These are phyloP conservation scores for Poecilus cupreus DNA, from an alignment of 2,888 invertebrate species.

Conservation along the genomic window DNA sequence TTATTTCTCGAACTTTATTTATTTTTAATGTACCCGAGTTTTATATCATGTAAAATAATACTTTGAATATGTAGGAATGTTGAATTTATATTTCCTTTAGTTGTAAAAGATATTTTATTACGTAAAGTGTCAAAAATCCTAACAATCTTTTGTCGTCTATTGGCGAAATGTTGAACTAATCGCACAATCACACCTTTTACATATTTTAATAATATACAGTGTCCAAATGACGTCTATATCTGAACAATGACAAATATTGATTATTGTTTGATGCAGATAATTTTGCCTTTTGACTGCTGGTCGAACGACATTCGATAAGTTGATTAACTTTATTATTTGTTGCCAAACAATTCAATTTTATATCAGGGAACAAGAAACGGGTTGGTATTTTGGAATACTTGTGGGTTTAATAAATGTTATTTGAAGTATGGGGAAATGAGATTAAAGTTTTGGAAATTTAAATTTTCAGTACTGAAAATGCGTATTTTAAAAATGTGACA, in stretches of 20 bases:
- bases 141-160: background rate
- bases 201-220: background rate
- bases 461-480: too few species aligned
- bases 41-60: constrained; percentile 26
- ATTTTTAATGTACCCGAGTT: background rate
- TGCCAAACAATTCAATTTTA: too few species aligned
- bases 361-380: too few species aligned
- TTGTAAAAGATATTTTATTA: constrained; percentile 4
- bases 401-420: too few species aligned
- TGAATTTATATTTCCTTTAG: background rate
- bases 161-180: background rate
- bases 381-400: too few species aligned
- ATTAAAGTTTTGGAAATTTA: too few species aligned
- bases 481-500: too few species aligned
- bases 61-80: constrained; percentile 24
- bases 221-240: background rate
- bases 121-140: constrained; percentile 25
- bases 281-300: background rate
- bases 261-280: background rate
- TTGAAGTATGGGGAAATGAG: too few species aligned
- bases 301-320: too few species aligned
- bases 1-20: background rate
- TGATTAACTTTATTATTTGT: too few species aligned
- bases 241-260: background rate
- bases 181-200: constrained; percentile 13